Evolutionary conservation across 2,888 invertebrate species (phyloP).

Genomic region (Drosophila maculinotata): DNA sequence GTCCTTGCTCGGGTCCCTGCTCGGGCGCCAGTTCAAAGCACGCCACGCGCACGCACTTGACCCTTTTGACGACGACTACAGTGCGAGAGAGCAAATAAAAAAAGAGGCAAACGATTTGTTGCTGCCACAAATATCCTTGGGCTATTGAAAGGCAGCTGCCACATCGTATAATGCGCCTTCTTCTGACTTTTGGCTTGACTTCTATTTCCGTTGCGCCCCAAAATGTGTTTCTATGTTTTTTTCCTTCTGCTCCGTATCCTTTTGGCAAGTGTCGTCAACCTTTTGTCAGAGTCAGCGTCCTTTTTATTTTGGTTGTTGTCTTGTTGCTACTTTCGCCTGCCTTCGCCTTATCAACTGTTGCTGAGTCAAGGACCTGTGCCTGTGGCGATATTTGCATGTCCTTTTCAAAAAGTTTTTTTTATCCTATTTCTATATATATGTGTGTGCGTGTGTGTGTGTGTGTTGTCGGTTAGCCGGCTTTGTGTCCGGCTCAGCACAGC

Average conservation of each 20-base stretch:
- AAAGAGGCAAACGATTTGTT: constrained; percentile 26
- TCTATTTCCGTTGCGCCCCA: constrained; percentile 31
- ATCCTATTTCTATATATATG: too few species aligned
- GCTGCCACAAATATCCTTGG: constrained; percentile 65
- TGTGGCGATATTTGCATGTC: constrained; percentile 67
- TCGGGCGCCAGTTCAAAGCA: constrained; percentile 24
- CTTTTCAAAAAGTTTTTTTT: constrained; percentile 39
- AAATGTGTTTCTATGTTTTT: constrained; percentile 48
- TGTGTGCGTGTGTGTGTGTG: too few species aligned
- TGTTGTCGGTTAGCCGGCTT: constrained; percentile 32
- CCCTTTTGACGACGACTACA: constrained; percentile 51
- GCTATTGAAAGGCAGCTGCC: constrained; percentile 44
- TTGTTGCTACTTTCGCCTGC: constrained; percentile 14
- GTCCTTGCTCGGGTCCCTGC: constrained; percentile 11
- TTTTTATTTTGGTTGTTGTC: constrained; percentile 34
- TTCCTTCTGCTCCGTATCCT: constrained; percentile 34
- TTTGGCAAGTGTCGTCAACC: constrained; percentile 65
- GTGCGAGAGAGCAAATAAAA: background rate
- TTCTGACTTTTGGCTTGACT: constrained; percentile 31
- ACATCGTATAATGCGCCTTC: constrained; percentile 7
- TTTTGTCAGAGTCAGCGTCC: constrained; percentile 67
- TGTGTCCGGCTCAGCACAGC: constrained; percentile 24
- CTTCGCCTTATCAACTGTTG: constrained; percentile 60
- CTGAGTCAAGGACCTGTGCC: constrained; percentile 56
- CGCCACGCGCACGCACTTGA: constrained; percentile 78